Base-by-base conservation (phyloP, 2,888 invertebrate species). In the Stenichneumon culpator region DNA sequence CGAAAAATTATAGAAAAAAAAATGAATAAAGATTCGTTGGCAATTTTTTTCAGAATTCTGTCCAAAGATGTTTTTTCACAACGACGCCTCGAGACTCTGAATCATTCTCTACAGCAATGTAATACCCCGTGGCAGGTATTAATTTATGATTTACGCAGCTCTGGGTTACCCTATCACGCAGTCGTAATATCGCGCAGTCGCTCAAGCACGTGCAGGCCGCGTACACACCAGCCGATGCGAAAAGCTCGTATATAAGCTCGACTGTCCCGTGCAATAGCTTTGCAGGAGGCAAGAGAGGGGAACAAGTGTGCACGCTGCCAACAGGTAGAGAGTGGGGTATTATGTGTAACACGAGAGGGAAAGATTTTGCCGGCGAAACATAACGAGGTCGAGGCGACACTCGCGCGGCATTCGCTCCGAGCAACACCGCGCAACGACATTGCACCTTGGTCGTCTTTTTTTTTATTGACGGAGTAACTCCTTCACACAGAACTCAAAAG, bases 141-240 rank as follows among this genome's bases (percentile, higher is more conserved):
- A 83, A 83, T 79, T 79, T 79, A 70, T 83, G 79, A 83, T 79
- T 83, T 83, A 74, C 79, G 79, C 83, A 69, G 63, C 57, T 73
- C 52, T 54, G 52, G 78, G 39, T 11, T 39, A 39, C 67, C 78
- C 77, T 65, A 73, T 78, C 82, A 47, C 72, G 54, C 78, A 57
- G 78, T 78, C 75, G 69, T 78, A 78, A 39, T 39, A 82, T 82
- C 72, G 57, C 78, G 50, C 72, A 60, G 36, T 82, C 39, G 39
- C 11, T 69, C 57, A 11, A 79, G 69, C 83, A 74, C 79, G 79
- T 69, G 79, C 70, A 79, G 72, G 11, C 7, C 39, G 39, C 39
- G 7, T 0, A 39, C 39, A 39, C 39, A 39, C 39, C 2, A 11
- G 39, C 39, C 39, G 11, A 39, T 11, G 39, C 39, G 39, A 39